phyloP scores from a whole-genome alignment of 2,113 vertebrate genomes.

The Lipophrys pholis region DNA sequence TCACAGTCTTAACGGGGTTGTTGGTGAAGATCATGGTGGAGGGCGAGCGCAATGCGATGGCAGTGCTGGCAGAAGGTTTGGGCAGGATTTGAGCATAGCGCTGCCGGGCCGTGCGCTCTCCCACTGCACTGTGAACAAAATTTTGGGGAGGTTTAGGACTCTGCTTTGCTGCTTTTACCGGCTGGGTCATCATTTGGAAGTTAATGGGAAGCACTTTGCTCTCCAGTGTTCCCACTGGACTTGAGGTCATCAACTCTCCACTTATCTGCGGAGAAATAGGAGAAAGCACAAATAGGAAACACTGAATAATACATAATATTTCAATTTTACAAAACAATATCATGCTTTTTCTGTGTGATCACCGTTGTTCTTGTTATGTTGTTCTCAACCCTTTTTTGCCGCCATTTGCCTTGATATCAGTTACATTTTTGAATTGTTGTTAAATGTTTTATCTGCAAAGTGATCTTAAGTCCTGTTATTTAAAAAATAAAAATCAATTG shows the following conservation, averaged over 20 bases:
- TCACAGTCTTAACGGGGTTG: constrained; percentile 94
- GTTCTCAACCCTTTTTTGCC: background rate
- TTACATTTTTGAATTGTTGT: no score
- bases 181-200: constrained; percentile 95
- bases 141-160: constrained; percentile 92
- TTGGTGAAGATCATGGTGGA: constrained; percentile 94
- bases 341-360: no score
- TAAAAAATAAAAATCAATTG: no score
- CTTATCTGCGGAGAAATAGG: constrained; percentile 78
- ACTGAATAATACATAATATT: background rate
- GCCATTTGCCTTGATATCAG: background rate
- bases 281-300: constrained; percentile 7
- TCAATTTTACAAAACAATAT: background rate
- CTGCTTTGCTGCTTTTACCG: constrained; percentile 92
- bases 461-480: no score
- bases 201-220: constrained; percentile 94
- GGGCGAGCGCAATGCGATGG: constrained; percentile 92
- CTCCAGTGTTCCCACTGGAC: constrained; percentile 88
- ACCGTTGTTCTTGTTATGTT: no score
- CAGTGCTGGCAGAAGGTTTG: constrained; percentile 90
- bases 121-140: constrained; percentile 86
- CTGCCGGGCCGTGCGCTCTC: constrained; percentile 92
- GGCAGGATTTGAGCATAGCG: constrained; percentile 97
- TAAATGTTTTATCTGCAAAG: no score
- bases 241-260: constrained; percentile 91